A percentile compares a stretch with the other conserved stretches of the same genome.
Conservation (phyloP, 2,113 vertebrate genomes). For the Herpailurus yagouaroundi region DNA sequence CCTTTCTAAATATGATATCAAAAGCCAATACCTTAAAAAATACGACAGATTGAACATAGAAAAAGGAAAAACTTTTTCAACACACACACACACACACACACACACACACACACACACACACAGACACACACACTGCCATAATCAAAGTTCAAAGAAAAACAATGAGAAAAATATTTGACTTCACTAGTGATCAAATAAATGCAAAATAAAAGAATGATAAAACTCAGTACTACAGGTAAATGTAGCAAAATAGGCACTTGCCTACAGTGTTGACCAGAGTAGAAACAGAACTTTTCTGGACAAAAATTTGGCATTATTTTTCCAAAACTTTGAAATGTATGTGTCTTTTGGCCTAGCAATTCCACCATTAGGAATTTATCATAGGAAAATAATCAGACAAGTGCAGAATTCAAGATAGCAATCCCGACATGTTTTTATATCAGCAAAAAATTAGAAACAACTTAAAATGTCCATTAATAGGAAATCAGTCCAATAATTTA, state of each 20-base stretch:
- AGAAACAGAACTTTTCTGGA: neutral
- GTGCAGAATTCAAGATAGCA: neutral
- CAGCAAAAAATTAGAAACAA: neutral
- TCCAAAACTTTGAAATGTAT: neutral
- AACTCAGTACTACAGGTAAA: neutral
- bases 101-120: neutral
- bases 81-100: neutral
- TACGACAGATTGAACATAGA: neutral
- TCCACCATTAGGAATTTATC: neutral
- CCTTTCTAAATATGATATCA: neutral
- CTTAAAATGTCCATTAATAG: neutral
- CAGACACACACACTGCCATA: neutral
- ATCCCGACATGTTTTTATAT: neutral
- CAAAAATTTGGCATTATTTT: neutral
- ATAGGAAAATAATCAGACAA: neutral
- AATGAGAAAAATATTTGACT: neutral
- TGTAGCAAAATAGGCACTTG: neutral
- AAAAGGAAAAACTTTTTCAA: neutral
- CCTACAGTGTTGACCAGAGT: neutral
- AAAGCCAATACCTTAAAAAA: neutral
- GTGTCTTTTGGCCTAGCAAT: neutral
- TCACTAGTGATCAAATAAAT: neutral
- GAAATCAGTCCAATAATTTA: neutral
- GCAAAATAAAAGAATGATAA: neutral
- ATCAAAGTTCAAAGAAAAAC: slow-evolving; percentile 14